A percentile compares a stretch with the other conserved stretches of the same genome.
phyloP scores from a whole-genome alignment of 2,888 invertebrate genomes.

The Chrysolina haemoptera region DNA sequence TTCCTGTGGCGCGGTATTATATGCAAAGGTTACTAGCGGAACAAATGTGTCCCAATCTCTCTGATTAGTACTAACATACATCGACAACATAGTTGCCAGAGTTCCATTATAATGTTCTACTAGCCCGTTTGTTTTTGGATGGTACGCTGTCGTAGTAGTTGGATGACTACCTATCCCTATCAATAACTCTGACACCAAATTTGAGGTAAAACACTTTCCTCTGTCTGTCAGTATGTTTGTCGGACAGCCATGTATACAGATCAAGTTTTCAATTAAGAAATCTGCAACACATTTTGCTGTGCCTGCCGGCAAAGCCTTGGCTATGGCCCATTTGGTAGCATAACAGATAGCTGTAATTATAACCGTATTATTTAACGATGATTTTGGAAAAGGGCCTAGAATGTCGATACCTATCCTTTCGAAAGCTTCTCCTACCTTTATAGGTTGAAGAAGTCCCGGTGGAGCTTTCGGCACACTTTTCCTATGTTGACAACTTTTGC shows the following conservation, averaged over 20 bases:
- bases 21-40: constrained; percentile 2
- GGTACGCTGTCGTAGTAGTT: background rate
- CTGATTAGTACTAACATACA: constrained; percentile 14
- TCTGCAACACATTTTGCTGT: constrained; percentile 17
- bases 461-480: background rate
- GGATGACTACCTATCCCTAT: background rate
- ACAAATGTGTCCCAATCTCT: constrained; percentile 16
- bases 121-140: constrained; percentile 12
- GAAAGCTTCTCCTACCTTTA: background rate
- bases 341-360: background rate
- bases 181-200: background rate
- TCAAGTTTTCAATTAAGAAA: background rate
- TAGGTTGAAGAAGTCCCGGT: background rate
- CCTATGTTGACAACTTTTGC: background rate
- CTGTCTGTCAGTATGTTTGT: background rate
- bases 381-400: background rate
- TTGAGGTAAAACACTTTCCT: constrained; percentile 8
- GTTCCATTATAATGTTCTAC: constrained; percentile 1
- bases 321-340: background rate
- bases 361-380: background rate
- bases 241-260: constrained; percentile 3
- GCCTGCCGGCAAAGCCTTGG: background rate
- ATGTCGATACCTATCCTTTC: background rate
- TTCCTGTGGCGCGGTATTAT: constrained; percentile 18
- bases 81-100: constrained; percentile 13